Evolutionary conservation across 2,797 vertebrate genomes (phyloP).

Genomic region (Gouania willdenowi): DNA sequence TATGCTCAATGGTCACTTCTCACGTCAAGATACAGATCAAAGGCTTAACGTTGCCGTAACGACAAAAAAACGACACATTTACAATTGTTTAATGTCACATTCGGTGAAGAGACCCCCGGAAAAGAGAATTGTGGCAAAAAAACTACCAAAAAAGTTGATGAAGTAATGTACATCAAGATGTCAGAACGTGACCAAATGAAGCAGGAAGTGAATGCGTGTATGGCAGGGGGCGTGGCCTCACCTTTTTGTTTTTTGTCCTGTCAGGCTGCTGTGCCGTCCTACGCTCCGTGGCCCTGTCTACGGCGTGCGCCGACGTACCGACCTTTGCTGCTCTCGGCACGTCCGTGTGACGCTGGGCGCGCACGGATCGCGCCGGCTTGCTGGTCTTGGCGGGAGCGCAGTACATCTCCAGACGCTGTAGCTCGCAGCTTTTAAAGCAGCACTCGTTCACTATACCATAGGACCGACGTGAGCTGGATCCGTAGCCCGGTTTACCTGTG

Average conservation of each 20-base stretch:
- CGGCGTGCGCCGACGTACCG: constrained; percentile 62
- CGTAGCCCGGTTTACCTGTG: constrained; percentile 95
- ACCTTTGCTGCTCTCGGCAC: constrained; percentile 90
- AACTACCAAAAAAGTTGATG: too few relatives aligned
- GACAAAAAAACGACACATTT: too few relatives aligned
- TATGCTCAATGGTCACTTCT: too few relatives aligned
- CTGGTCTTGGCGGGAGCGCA: constrained; percentile 91
- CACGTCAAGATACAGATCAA: too few relatives aligned
- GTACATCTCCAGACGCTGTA: constrained; percentile 96
- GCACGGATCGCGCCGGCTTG: constrained; percentile 89
- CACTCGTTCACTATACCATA: constrained; percentile 97
- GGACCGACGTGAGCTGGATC: constrained; percentile 85
- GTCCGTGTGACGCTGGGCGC: constrained; percentile 94
- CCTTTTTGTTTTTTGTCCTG: constrained; percentile 77
- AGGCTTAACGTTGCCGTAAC: too few relatives aligned
- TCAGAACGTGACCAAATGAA: too few relatives aligned
- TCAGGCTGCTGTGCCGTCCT: constrained; percentile 66
- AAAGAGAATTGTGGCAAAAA: too few relatives aligned
- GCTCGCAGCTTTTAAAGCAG: constrained; percentile 98
- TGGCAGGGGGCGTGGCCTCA: constrained; percentile 48
- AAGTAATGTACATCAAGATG: too few relatives aligned
- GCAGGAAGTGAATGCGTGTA: too few relatives aligned
- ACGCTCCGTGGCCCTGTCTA: constrained; percentile 65
- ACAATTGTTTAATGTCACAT: too few relatives aligned
- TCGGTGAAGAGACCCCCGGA: too few relatives aligned